These are phyloP conservation scores for Squalus acanthias DNA, from an alignment of 2,797 vertebrate genomes.

Conservation along the genomic window DNA sequence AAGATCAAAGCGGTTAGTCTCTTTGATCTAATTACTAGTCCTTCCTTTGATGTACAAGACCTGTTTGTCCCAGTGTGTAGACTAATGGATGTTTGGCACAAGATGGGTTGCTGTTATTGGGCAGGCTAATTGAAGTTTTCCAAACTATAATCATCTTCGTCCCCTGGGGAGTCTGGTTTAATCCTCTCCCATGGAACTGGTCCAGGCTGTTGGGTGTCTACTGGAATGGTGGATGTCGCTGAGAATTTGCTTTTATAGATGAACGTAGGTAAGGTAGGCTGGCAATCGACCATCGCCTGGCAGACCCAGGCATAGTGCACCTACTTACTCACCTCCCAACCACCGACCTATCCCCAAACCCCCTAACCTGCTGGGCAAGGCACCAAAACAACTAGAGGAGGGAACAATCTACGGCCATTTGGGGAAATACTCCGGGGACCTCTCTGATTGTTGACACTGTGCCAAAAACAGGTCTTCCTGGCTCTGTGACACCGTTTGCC, in stretches of 20 bases:
- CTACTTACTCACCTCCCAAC: too few relatives aligned
- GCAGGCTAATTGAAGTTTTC: not conserved
- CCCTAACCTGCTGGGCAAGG: too few relatives aligned
- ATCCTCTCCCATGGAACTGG: not conserved
- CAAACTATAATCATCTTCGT: not conserved
- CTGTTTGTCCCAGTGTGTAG: not conserved
- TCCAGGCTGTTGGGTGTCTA: not conserved
- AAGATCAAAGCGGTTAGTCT: not conserved
- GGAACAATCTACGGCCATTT: too few relatives aligned
- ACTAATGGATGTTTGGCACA: too few relatives aligned
- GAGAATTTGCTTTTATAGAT: not conserved
- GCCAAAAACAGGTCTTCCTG: too few relatives aligned
- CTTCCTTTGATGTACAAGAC: not conserved
- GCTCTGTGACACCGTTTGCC: too few relatives aligned
- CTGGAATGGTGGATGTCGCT: not conserved
- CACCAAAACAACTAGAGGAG: too few relatives aligned
- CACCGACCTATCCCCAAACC: too few relatives aligned
- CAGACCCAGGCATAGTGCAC: too few relatives aligned
- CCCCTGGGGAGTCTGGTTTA: not conserved
- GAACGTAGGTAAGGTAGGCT: not conserved
- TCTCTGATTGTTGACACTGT: too few relatives aligned
- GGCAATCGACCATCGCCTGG: too few relatives aligned
- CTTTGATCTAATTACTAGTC: not conserved
- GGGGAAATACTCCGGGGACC: too few relatives aligned
- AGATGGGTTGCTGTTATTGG: not conserved